A percentile compares a stretch with the other conserved stretches of the same genome.
Conservation (phyloP, 1,140 invertebrate genomes). For the Drosophila burlai region DNA sequence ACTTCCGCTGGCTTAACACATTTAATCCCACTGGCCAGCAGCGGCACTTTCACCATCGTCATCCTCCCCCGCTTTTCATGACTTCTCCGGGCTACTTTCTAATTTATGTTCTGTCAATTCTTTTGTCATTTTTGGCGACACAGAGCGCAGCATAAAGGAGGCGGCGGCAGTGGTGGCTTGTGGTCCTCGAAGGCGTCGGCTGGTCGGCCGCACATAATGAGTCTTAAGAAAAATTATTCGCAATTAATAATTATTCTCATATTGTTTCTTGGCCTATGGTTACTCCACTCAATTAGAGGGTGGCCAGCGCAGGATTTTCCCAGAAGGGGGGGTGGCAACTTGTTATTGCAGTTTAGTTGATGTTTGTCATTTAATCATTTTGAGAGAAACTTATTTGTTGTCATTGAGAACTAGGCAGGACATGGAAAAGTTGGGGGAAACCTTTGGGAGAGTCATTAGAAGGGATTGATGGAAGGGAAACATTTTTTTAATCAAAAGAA, state of each 20-base stretch:
- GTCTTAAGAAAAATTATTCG: slow-evolving; percentile 81
- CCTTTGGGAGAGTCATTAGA: not conserved
- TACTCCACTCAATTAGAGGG: slow-evolving; percentile 38
- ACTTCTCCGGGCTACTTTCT: slow-evolving; percentile 52
- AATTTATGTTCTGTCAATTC: slow-evolving; percentile 77
- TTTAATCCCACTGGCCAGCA: slow-evolving; percentile 48
- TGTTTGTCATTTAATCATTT: slow-evolving; percentile 74
- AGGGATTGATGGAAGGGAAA: not conserved
- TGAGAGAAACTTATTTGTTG: slow-evolving; percentile 72
- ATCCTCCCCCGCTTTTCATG: slow-evolving; percentile 12
- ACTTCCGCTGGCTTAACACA: slow-evolving; percentile 76
- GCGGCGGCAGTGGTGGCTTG: slow-evolving; percentile 17
- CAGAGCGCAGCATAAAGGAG: slow-evolving; percentile 7
- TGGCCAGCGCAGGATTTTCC: not conserved
- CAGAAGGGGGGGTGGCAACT: slow-evolving; percentile 32
- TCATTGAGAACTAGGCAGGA: slow-evolving; percentile 26
- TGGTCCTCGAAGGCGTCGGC: slow-evolving; percentile 54
- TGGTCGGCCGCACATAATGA: slow-evolving; percentile 75
- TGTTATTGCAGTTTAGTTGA: slow-evolving; percentile 77
- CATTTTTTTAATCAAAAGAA: not conserved
- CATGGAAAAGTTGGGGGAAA: not conserved
- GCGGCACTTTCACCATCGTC: slow-evolving; percentile 25
- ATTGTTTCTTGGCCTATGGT: slow-evolving; percentile 66
- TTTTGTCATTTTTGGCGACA: slow-evolving; percentile 67
- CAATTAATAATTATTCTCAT: slow-evolving; percentile 82